phyloP scores from a whole-genome alignment of 1,140 invertebrate genomes.

The Brachystomella parvula region DNA sequence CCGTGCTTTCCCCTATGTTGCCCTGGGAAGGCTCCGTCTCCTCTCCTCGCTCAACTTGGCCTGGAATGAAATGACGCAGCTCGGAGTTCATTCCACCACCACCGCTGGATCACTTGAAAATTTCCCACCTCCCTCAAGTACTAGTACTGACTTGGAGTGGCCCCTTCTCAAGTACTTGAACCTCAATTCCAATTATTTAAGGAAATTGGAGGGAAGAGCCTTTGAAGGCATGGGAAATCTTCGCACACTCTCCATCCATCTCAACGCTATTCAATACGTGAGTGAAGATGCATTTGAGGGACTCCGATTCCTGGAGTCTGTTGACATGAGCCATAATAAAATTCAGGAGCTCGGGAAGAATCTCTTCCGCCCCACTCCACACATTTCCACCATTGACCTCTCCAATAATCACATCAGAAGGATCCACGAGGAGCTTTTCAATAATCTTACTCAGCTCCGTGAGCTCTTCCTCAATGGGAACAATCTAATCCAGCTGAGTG shows the following conservation, averaged over 20 bases:
- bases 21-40: conserved; percentile 64
- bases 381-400: conserved; percentile 70
- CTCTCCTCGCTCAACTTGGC: conserved; percentile 64
- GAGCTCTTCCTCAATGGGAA: conserved; percentile 83
- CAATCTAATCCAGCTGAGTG: conserved; percentile 73
- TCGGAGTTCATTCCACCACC: conserved; percentile 52
- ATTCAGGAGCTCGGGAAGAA: conserved; percentile 45
- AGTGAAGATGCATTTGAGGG: conserved; percentile 66
- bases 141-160: conserved; percentile 34
- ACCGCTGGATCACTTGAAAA: conserved; percentile 3
- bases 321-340: conserved; percentile 81
- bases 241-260: conserved; percentile 68
- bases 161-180: conserved; percentile 66
- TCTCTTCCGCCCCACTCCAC: conserved; percentile 64
- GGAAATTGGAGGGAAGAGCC: conserved; percentile 60
- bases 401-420: conserved; percentile 82
- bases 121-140: too few relatives aligned
- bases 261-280: conserved; percentile 69
- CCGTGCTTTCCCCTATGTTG: conserved; percentile 66
- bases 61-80: conserved; percentile 69
- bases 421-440: conserved; percentile 65
- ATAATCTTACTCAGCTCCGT: conserved; percentile 62
- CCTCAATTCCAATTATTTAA: conserved; percentile 76
- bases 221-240: conserved; percentile 70
- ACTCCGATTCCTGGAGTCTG: conserved; percentile 63